Evolutionary conservation across 1,140 invertebrate genomes (phyloP).

Genomic region (Ericerus pela): DNA sequence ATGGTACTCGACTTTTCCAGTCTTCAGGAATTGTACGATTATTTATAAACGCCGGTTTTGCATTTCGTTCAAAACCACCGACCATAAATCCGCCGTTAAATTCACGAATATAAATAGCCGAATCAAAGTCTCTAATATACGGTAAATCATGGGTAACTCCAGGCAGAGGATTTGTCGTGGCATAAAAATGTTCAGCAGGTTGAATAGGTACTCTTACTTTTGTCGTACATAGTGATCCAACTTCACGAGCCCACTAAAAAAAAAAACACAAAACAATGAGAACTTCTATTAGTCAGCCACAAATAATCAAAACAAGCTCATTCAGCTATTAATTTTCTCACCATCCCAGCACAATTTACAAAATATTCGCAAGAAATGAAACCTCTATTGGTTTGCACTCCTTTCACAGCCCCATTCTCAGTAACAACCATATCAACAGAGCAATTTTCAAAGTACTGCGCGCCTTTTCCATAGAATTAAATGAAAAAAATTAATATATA

Average conservation of each 20-base stretch:
- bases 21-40: conserved; percentile 38
- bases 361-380: conserved; percentile 52
- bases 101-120: conserved; percentile 37
- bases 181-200: conserved; percentile 53
- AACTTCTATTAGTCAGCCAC: background rate
- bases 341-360: conserved; percentile 58
- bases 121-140: conserved; percentile 54
- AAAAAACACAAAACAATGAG: conserved; percentile 9
- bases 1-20: conserved; percentile 37
- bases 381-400: conserved; percentile 43
- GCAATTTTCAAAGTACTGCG: conserved; percentile 44
- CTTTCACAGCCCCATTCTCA: conserved; percentile 39
- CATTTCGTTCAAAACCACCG: conserved; percentile 49
- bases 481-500: background rate
- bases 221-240: conserved; percentile 45
- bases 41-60: conserved; percentile 46
- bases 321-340: conserved; percentile 25
- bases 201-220: conserved; percentile 51
- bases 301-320: background rate
- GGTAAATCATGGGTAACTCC: conserved; percentile 29
- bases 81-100: conserved; percentile 39
- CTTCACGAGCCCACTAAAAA: conserved; percentile 46
- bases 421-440: conserved; percentile 41
- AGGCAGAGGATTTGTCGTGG: conserved; percentile 39
- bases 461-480: conserved; percentile 30